phyloP scores from a whole-genome alignment of 2,113 vertebrate species.

The Chionis minor region DNA sequence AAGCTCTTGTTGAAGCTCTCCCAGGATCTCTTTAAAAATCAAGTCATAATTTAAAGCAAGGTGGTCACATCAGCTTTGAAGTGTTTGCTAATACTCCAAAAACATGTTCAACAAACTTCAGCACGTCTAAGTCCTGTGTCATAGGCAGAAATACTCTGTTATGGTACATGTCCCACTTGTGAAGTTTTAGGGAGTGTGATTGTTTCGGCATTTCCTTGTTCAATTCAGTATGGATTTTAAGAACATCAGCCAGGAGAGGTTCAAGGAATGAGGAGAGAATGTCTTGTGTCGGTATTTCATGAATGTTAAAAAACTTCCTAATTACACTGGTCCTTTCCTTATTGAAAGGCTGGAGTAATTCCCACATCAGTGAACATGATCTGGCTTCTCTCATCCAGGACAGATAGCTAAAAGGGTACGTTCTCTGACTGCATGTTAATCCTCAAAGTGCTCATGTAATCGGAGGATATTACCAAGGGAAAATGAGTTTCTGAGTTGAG shows the following conservation, averaged over 20 bases:
- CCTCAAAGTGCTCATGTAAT: not conserved
- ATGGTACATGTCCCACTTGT: not conserved
- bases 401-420: not conserved
- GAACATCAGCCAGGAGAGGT: not conserved
- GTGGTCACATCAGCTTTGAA: not conserved
- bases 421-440: constrained; percentile 10
- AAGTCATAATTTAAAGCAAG: not conserved
- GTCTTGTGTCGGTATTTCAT: not conserved
- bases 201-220: constrained; percentile 26
- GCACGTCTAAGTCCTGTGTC: not conserved
- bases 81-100: constrained; percentile 31
- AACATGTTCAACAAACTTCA: constrained; percentile 1
- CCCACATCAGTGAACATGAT: not conserved
- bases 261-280: constrained; percentile 8
- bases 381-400: constrained; percentile 36
- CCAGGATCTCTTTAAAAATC: constrained; percentile 1
- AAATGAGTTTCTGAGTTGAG: constrained; percentile 2
- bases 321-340: constrained; percentile 3
- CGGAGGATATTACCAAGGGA: not conserved
- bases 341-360: constrained; percentile 31
- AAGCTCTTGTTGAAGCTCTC: constrained; percentile 21
- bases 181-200: not conserved
- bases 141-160: constrained; percentile 19
- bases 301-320: constrained; percentile 30
- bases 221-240: not conserved